phyloP scores from a whole-genome alignment of 1,140 invertebrate genomes.

The Bombus balteatus region DNA sequence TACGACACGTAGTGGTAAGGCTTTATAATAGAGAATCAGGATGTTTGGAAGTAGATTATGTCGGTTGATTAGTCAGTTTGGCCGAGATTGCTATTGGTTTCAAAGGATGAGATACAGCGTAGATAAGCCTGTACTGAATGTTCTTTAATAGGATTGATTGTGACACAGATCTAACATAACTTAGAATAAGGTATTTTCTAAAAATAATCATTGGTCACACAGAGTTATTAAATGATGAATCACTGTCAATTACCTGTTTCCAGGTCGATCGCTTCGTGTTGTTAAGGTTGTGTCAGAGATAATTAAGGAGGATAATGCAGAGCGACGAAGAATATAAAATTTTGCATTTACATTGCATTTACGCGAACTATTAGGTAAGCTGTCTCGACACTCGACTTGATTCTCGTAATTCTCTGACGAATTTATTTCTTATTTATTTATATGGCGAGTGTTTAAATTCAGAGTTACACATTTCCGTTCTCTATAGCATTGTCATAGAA shows the following conservation, averaged over 20 bases:
- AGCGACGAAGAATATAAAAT: no score
- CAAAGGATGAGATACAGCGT: neutral
- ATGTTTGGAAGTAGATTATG: neutral
- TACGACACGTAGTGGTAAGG: neutral
- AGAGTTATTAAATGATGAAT: neutral
- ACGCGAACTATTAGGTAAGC: no score
- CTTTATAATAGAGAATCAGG: neutral
- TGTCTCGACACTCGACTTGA: no score
- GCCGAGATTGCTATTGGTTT: no score
- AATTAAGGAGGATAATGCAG: no score
- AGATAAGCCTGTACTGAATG: neutral
- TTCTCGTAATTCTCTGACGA: no score
- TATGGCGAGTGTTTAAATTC: accelerated
- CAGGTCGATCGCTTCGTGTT: neutral
- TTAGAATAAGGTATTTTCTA: neutral
- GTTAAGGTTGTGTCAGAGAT: neutral
- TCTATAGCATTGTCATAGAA: neutral
- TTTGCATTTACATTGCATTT: no score
- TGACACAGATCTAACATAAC: neutral
- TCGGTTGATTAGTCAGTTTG: neutral
- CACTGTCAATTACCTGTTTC: neutral
- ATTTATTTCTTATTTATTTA: no score
- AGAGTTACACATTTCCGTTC: neutral
- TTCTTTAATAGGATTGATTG: no score
- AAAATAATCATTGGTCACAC: neutral